phyloP scores from a whole-genome alignment of 2,888 invertebrate genomes.

The Ramazzottius varieornatus region DNA sequence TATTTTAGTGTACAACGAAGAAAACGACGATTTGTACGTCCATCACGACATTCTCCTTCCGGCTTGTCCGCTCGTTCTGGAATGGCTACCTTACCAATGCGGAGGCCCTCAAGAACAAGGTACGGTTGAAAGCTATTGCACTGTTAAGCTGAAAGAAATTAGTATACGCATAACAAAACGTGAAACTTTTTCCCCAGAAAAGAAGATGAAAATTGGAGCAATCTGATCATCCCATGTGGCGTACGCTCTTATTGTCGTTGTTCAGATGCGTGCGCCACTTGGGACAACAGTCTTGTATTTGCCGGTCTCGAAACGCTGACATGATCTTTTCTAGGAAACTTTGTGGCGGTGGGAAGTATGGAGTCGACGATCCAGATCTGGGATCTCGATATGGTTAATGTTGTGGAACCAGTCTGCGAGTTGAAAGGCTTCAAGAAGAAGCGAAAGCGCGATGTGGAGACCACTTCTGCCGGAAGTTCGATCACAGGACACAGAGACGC shows the following conservation, averaged over 20 bases:
- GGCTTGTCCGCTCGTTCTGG: constrained; percentile 62
- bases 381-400: constrained; percentile 79
- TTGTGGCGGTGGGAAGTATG: constrained; percentile 77
- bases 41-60: constrained; percentile 76
- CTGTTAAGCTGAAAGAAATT: no score
- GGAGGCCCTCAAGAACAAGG: constrained; percentile 29
- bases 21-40: constrained; percentile 61
- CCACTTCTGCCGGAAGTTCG: background rate
- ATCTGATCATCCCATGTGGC: no score
- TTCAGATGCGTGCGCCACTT: no score
- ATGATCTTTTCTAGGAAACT: constrained; percentile 39
- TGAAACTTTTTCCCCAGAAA: no score
- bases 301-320: no score
- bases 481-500: constrained; percentile 53
- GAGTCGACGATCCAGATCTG: constrained; percentile 75
- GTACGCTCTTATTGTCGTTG: no score
- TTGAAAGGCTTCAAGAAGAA: constrained; percentile 41
- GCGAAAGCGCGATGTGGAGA: constrained; percentile 23
- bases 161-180: no score
- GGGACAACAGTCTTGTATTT: no score
- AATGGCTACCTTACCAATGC: constrained; percentile 71
- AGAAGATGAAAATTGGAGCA: no score
- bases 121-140: no score
- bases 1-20: constrained; percentile 55
- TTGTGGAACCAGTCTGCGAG: constrained; percentile 57